A percentile compares a stretch with the other conserved stretches of the same genome.
Conservation (phyloP, 2,797 vertebrate species). For the Ctenosaura bakeri region DNA sequence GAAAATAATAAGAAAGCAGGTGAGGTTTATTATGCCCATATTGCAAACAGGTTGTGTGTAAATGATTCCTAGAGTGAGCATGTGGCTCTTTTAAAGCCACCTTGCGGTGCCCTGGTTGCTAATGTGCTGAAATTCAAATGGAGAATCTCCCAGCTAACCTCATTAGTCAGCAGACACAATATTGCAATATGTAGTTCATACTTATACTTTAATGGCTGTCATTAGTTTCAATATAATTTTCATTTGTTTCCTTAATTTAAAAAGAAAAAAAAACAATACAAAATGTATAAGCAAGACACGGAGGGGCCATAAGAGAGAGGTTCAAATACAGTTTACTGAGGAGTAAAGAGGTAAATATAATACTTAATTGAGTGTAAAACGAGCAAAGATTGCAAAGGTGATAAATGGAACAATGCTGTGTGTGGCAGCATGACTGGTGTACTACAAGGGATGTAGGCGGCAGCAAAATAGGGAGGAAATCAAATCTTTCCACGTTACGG, state of each 20-base stretch:
- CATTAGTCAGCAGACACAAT: background rate
- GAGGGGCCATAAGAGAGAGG: background rate
- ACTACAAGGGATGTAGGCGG: background rate
- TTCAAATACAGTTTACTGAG: constrained; percentile 22
- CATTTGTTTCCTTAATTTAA: background rate
- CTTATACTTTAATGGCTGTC: background rate
- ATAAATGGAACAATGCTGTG: background rate
- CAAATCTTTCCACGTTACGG: background rate
- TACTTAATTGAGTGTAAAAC: constrained; percentile 26
- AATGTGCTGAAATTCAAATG: background rate
- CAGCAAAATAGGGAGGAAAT: background rate
- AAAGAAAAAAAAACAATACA: too few relatives aligned
- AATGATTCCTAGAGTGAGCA: background rate
- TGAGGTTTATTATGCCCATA: background rate
- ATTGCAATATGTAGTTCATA: background rate
- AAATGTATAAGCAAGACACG: background rate
- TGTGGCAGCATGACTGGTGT: too few relatives aligned
- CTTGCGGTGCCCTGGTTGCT: background rate
- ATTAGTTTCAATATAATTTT: constrained; percentile 9
- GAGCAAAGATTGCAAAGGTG: constrained; percentile 2
- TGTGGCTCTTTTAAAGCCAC: background rate
- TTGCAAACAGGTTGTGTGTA: background rate
- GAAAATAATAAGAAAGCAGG: background rate
- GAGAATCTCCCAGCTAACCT: background rate
- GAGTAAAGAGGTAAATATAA: constrained; percentile 10